A percentile compares a stretch with the other conserved stretches of the same genome.
These are phyloP conservation scores for Otis tarda DNA, from an alignment of 2,113 vertebrate genomes.

Conservation along the genomic window DNA sequence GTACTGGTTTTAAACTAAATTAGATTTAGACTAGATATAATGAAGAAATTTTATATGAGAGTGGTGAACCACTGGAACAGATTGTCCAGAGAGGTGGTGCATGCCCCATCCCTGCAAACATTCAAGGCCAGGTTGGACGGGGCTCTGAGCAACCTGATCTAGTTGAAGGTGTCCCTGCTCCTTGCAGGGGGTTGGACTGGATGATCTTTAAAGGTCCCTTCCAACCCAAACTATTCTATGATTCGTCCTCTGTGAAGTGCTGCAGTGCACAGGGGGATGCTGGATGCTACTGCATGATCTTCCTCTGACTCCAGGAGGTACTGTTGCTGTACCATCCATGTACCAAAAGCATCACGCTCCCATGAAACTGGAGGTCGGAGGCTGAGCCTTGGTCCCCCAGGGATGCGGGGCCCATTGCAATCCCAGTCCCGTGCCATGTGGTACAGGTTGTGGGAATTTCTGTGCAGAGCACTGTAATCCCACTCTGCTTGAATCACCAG, in stretches of 20 bases:
- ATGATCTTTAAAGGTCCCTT: no score
- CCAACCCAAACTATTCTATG: no score
- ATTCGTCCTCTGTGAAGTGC: background rate
- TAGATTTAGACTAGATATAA: no score
- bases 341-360: background rate
- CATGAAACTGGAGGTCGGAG: background rate
- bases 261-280: background rate
- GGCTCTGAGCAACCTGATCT: no score
- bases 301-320: background rate
- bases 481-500: background rate
- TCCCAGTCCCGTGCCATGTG: fast-evolving
- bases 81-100: no score
- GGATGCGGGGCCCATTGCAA: background rate
- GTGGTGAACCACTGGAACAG: no score
- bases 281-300: background rate
- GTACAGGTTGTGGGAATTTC: background rate
- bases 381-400: background rate
- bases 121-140: no score
- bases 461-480: background rate
- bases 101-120: no score
- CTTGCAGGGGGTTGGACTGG: no score
- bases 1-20: no score
- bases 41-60: no score
- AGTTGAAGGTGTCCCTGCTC: no score
- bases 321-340: fast-evolving